phyloP scores from a whole-genome alignment of 2,113 vertebrate genomes.

The Neogobius melanostomus region DNA sequence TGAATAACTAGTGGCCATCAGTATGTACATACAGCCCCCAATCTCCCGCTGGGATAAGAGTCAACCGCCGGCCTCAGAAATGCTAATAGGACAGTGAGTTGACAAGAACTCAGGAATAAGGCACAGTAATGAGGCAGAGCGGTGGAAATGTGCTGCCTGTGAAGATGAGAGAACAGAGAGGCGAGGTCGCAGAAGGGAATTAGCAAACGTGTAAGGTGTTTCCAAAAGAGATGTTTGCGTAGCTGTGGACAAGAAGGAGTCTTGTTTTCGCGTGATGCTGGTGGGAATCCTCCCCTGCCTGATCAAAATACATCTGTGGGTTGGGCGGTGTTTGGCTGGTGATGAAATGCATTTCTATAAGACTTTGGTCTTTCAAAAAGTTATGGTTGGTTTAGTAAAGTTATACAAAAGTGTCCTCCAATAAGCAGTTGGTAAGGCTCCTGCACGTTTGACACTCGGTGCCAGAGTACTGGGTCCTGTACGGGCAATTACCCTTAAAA shows the following conservation, averaged over 20 bases:
- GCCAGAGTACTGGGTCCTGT: no score
- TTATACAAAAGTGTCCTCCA: no score
- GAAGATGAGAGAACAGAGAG: constrained; percentile 36
- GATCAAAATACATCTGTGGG: constrained; percentile 37
- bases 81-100: constrained; percentile 74
- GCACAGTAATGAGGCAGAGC: constrained; percentile 64
- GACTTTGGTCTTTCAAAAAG: neutral
- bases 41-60: constrained; percentile 45
- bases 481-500: no score
- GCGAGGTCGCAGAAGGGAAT: constrained; percentile 40
- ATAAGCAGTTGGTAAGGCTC: no score
- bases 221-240: constrained; percentile 29
- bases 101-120: constrained; percentile 71
- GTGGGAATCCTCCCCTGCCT: constrained; percentile 39
- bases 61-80: constrained; percentile 57
- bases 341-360: neutral
- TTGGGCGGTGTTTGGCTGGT: constrained; percentile 4
- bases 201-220: constrained; percentile 24
- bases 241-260: constrained; percentile 16
- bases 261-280: constrained; percentile 16
- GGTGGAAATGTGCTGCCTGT: constrained; percentile 48
- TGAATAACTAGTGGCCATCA: constrained; percentile 62
- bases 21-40: constrained; percentile 56
- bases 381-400: no score
- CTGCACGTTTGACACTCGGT: no score